phyloP scores from a whole-genome alignment of 2,113 vertebrate genomes.

The Dicentrarchus labrax region DNA sequence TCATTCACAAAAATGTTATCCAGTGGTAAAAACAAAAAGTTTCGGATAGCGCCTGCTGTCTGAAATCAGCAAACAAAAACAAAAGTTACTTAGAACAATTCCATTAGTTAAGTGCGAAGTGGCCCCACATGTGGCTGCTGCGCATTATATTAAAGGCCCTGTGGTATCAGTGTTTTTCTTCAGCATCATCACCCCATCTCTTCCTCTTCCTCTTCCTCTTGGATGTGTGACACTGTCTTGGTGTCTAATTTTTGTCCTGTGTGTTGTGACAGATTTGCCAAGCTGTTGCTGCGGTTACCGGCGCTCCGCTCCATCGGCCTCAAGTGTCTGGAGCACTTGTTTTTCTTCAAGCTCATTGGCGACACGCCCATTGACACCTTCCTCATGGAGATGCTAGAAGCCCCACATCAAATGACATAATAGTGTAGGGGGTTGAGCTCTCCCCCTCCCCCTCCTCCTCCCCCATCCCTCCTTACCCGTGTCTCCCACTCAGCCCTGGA shows the following conservation, averaged over 20 bases:
- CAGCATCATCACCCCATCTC: not conserved
- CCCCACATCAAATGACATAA: conserved; percentile 98
- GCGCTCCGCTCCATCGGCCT: conserved; percentile 98
- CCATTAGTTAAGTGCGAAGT: too few relatives aligned
- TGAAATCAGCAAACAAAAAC: not conserved
- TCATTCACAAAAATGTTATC: not conserved
- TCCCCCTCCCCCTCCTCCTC: conserved; percentile 1
- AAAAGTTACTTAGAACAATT: too few relatives aligned
- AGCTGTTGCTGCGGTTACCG: conserved; percentile 95
- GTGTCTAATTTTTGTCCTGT: not conserved
- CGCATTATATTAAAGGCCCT: too few relatives aligned
- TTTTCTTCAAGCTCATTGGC: conserved; percentile 99
- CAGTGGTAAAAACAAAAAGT: not conserved
- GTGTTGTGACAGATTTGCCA: conserved; percentile 90
- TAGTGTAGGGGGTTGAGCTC: conserved; percentile 42
- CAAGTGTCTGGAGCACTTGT: conserved; percentile 98
- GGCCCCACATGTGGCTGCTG: not conserved
- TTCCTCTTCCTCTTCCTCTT: not conserved
- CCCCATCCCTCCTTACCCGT: not conserved
- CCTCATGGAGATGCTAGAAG: conserved; percentile 99
- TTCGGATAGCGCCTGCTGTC: not conserved
- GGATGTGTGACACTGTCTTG: not conserved
- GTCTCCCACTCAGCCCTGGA: conserved; percentile 31
- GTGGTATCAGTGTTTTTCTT: not conserved
- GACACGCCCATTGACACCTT: conserved; percentile 99